phyloP scores from a whole-genome alignment of 1,140 invertebrate genomes.

The Cydia pomonella region DNA sequence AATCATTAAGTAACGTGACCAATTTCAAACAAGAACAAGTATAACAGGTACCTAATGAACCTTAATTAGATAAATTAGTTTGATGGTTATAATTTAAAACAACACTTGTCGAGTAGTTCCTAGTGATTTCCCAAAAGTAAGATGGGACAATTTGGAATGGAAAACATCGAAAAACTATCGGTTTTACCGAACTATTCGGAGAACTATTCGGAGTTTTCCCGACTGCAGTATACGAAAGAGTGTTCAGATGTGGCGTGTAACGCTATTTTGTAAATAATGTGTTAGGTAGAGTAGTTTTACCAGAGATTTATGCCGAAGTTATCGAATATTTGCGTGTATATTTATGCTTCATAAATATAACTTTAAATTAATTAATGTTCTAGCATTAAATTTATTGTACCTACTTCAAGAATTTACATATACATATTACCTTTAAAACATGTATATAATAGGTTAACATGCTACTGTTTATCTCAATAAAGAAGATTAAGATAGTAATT shows the following conservation, averaged over 20 bases:
- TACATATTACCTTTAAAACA: neutral
- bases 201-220: too few species aligned
- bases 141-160: too few species aligned
- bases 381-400: neutral
- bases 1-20: too few species aligned
- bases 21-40: too few species aligned
- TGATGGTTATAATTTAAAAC: too few species aligned
- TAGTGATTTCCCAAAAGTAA: too few species aligned
- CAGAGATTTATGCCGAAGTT: slow-evolving; percentile 12
- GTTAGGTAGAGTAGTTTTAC: neutral
- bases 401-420: neutral
- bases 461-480: neutral
- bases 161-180: too few species aligned
- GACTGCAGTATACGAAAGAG: slow-evolving; percentile 7
- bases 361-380: neutral
- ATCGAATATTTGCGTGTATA: slow-evolving; percentile 29
- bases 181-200: too few species aligned
- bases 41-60: too few species aligned
- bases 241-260: slow-evolving; percentile 19
- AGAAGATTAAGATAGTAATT: too few species aligned
- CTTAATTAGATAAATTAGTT: too few species aligned
- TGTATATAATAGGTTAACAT: neutral
- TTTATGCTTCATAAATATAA: slow-evolving; percentile 10
- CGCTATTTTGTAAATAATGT: slow-evolving; percentile 6
- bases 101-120: too few species aligned